Base-by-base conservation (phyloP, 2,888 invertebrate genomes). In the Acleris emargana region DNA sequence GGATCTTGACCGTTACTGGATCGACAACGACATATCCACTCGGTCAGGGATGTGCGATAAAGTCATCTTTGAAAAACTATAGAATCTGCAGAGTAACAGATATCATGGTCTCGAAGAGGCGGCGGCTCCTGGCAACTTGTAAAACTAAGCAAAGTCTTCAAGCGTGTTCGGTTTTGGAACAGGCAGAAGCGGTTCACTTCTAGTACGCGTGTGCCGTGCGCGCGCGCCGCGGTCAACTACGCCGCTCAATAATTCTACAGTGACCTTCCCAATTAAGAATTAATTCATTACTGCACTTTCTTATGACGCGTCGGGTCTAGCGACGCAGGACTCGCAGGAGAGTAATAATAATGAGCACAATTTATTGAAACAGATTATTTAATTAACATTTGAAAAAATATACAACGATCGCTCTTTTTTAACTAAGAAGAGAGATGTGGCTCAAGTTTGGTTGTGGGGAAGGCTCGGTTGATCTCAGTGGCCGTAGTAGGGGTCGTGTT, bases 271-370 rank as follows among this genome's bases (percentile, higher is more conserved):
- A 88, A 91, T 91, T 90, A 91, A 87, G 77, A 82, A 87, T 88
- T 88, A 87, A 89, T 89, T 86, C 89, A 91, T 88, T 88, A 89
- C 87, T 89, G 87, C 89, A 91, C 91, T 91, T 91, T 91, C 91
- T 89, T 89, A 82, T 87, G 84, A 88, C 86, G 53, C 57, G 58
- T 7, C 58, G 20, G 52, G 28, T 54, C 47, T 67, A 50, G 49
- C 54, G 13, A 57, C 22, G 55, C 45, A 38, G 18, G 58, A 62
- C 9, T 52, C 22, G 55, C 45, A 38, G 18, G 58, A 62, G 62
- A 55, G 50, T 18, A 49, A 66, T 55, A 32, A 62, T 58, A 62
- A 50, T 20, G 55, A 60, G 54, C n/a, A 52, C 50, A 38, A 53
- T 32, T 32, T 7, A 32, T 32, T 32, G 9, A 32, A 32, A 32